Evolutionary conservation across 2,797 vertebrate species (phyloP).

Genomic region (Argentina silus): DNA sequence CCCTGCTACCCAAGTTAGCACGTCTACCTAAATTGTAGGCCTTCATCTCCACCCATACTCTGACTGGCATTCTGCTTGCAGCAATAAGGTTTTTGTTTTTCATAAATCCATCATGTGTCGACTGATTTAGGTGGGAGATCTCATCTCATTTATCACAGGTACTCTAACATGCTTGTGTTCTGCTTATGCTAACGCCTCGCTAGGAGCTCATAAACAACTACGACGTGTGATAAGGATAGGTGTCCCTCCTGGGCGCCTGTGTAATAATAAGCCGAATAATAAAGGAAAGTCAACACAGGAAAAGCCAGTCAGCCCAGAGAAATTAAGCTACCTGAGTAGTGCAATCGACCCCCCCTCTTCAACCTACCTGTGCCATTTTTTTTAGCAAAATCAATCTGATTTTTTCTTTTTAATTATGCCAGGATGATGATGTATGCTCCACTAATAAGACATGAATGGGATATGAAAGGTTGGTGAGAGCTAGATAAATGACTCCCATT

Average conservation of each 20-base stretch:
- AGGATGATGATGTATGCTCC: conserved; percentile 84
- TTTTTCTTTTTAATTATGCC: conserved; percentile 84
- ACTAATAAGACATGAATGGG: conserved; percentile 86
- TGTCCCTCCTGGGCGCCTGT: conserved; percentile 51
- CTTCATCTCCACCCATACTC: background rate
- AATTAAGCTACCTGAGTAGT: conserved; percentile 19
- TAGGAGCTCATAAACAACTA: conserved; percentile 69
- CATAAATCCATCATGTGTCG: conserved; percentile 53
- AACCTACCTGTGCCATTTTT: conserved; percentile 50
- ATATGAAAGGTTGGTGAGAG: conserved; percentile 85
- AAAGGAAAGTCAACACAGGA: conserved; percentile 62
- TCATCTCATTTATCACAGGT: conserved; percentile 67
- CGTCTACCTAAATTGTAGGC: background rate
- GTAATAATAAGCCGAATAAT: conserved; percentile 38
- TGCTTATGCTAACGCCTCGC: conserved; percentile 60
- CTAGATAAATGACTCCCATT: conserved; percentile 87
- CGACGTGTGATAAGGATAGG: conserved; percentile 52
- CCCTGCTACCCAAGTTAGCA: background rate
- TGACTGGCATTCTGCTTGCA: conserved; percentile 17
- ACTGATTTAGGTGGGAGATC: conserved; percentile 59
- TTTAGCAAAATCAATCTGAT: conserved; percentile 78
- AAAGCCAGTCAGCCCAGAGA: conserved; percentile 44
- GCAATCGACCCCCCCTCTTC: conserved; percentile 6
- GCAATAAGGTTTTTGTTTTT: conserved; percentile 50
- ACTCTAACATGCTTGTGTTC: conserved; percentile 63